These are phyloP conservation scores for Speoplatyrhinus poulsoni DNA, from an alignment of 2,113 vertebrate species.

Conservation along the genomic window DNA sequence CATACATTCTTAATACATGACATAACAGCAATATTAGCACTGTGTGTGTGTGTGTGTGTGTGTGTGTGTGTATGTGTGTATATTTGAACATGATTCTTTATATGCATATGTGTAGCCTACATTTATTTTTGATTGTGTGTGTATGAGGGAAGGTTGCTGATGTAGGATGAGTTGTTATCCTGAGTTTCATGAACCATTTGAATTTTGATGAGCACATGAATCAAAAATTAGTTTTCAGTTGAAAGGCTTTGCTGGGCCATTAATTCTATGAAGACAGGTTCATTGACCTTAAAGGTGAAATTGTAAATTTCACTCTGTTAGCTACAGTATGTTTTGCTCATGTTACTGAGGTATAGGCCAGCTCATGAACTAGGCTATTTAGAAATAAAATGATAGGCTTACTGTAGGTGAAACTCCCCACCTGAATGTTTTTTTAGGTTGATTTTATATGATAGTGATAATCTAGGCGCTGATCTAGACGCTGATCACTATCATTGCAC, in stretches of 20 bases:
- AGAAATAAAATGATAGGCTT: background rate
- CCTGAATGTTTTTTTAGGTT: background rate
- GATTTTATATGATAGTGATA: constrained; percentile 3
- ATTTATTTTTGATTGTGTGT: too few species aligned
- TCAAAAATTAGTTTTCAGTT: background rate
- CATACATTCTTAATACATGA: background rate
- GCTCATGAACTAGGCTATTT: background rate
- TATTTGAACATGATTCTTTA: too few species aligned
- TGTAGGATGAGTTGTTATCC: background rate
- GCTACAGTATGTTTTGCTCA: background rate
- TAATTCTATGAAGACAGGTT: background rate
- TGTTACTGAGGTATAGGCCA: background rate
- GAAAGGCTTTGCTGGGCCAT: background rate
- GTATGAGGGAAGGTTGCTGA: too few species aligned
- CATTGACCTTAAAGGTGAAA: background rate
- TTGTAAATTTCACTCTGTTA: background rate
- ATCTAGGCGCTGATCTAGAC: background rate
- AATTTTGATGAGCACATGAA: too few species aligned
- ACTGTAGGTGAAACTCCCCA: background rate
- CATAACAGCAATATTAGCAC: too few species aligned
- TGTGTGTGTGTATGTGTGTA: too few species aligned
- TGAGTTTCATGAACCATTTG: too few species aligned
- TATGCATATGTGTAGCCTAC: too few species aligned
- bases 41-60: too few species aligned
- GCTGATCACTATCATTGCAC: constrained; percentile 9